These are phyloP conservation scores for Podarcis siculus DNA, from an alignment of 2,797 vertebrate genomes.

Conservation along the genomic window DNA sequence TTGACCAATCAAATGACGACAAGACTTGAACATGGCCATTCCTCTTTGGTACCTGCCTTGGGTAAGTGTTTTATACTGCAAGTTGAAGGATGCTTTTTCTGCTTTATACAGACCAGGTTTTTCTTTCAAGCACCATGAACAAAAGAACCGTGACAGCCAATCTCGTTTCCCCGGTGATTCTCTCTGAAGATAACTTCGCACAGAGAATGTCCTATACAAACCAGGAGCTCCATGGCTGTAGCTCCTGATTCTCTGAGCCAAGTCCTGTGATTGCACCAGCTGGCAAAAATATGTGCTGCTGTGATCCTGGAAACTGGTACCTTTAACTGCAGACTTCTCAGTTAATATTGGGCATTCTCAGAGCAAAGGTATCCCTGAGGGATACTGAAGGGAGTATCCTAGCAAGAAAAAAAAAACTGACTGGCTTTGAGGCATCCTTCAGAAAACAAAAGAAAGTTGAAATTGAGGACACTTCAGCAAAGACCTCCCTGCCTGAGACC, in stretches of 20 bases:
- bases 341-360: too few species aligned
- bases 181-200: neutral
- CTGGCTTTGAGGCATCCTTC: neutral
- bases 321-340: too few species aligned
- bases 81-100: constrained; percentile 6
- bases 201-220: neutral
- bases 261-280: neutral
- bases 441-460: neutral
- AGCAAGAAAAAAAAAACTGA: neutral
- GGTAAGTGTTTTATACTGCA: constrained; percentile 75
- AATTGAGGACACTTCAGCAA: neutral
- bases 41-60: constrained; percentile 89
- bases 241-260: neutral
- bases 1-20: constrained; percentile 98
- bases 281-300: neutral
- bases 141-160: neutral
- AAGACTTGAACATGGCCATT: constrained; percentile 80
- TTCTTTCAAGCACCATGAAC: neutral
- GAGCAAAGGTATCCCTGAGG: neutral
- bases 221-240: neutral
- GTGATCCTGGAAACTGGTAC: neutral
- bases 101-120: neutral
- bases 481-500: too few species aligned
- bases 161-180: neutral
- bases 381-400: neutral